Conservation (phyloP, 2,797 vertebrate species). For the Helarctos malayanus region DNA sequence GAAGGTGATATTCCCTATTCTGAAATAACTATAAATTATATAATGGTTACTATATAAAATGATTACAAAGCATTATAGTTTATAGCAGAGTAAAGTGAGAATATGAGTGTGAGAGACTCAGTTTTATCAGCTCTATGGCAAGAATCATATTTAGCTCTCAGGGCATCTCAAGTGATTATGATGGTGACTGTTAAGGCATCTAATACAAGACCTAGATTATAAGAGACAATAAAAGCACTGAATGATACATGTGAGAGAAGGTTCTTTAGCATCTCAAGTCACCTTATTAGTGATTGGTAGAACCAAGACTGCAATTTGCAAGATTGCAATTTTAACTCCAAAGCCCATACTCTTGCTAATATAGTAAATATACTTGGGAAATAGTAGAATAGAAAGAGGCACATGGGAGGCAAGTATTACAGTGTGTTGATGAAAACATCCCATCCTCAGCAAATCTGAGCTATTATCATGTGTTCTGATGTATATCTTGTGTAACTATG, state of each 20-base stretch:
- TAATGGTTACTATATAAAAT: not conserved
- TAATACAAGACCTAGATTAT: not conserved
- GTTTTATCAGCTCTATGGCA: not conserved
- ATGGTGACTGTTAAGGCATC: not conserved
- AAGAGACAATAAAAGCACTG: not conserved
- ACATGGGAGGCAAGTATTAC: not conserved
- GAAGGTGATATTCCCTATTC: not conserved
- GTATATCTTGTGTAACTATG: not conserved
- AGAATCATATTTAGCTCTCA: not conserved
- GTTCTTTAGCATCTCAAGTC: not conserved
- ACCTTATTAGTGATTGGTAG: not conserved
- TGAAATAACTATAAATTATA: constrained; percentile 18
- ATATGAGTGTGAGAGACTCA: not conserved
- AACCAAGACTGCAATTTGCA: not conserved
- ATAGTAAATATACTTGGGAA: not conserved
- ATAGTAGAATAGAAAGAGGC: not conserved
- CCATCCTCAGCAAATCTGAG: not conserved
- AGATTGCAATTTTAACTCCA: not conserved
- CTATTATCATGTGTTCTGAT: constrained; percentile 5
- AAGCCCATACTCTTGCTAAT: not conserved
- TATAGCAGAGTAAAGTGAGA: not conserved
- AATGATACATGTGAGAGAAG: not conserved
- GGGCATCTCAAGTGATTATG: not conserved
- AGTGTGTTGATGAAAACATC: not conserved
- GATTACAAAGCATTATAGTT: not conserved